phyloP scores from a whole-genome alignment of 1,140 invertebrate species.

The Cydia fagiglandana region DNA sequence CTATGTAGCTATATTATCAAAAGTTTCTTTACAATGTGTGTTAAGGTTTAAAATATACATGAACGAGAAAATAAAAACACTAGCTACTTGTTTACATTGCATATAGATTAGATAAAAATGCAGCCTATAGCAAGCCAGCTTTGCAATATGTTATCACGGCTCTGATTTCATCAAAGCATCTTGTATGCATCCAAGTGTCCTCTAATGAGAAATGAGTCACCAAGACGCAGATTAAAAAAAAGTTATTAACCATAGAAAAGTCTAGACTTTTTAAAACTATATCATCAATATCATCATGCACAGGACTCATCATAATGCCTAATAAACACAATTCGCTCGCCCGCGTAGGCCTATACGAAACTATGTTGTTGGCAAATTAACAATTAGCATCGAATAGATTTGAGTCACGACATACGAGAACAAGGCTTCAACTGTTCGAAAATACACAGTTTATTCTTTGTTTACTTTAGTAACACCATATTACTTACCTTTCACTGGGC shows the following conservation, averaged over 20 bases:
- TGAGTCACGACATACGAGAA: conserved; percentile 11
- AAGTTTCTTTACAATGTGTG: neutral
- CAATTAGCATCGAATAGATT: conserved; percentile 27
- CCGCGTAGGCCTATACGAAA: neutral
- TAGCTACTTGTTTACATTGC: neutral
- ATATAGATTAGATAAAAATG: conserved; percentile 2
- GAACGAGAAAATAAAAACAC: conserved; percentile 7
- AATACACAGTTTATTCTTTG: conserved; percentile 22
- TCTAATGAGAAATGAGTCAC: neutral
- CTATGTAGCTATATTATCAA: neutral
- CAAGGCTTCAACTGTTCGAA: conserved; percentile 16
- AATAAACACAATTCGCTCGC: conserved; percentile 7
- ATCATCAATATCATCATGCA: neutral
- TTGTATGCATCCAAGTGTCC: conserved; percentile 5
- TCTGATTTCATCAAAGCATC: neutral
- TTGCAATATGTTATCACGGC: neutral
- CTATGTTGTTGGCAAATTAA: conserved; percentile 14
- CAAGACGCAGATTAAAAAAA: conserved; percentile 10
- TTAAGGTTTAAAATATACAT: neutral
- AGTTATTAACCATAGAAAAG: conserved; percentile 21
- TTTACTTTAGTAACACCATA: conserved; percentile 5
- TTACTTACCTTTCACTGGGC: conserved; percentile 2
- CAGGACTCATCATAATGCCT: neutral
- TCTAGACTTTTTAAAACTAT: conserved; percentile 21
- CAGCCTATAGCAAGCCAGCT: neutral